phyloP scores from a whole-genome alignment of 2,888 invertebrate genomes.

The Syrista parreyssii region DNA sequence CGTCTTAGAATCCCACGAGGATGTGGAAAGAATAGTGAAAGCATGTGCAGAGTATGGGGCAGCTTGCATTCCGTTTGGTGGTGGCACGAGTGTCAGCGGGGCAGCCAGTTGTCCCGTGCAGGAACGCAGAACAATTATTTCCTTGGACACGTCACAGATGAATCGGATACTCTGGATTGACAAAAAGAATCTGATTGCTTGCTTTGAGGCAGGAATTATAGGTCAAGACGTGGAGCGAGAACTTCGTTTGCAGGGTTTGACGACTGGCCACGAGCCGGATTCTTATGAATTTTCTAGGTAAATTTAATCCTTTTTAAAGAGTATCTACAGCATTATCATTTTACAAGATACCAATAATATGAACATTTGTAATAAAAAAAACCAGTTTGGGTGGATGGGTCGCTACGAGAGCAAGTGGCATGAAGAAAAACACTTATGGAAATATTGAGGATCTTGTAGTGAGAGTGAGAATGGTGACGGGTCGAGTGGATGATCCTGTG shows the following conservation, averaged over 20 bases:
- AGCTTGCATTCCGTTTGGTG: conserved; percentile 93
- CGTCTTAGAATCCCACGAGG: conserved; percentile 75
- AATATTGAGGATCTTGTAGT: conserved; percentile 97
- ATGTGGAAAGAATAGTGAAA: conserved; percentile 83
- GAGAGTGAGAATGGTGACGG: conserved; percentile 88
- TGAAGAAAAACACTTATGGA: conserved; percentile 99
- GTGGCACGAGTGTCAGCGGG: conserved; percentile 93
- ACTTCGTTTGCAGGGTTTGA: conserved; percentile 81
- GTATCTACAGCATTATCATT: neutral
- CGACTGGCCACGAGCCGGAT: conserved; percentile 97
- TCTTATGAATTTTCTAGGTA: conserved; percentile 94
- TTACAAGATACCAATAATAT: neutral
- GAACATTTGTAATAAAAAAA: neutral
- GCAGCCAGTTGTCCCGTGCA: conserved; percentile 85
- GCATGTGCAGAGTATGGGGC: conserved; percentile 80
- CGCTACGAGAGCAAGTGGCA: conserved; percentile 96
- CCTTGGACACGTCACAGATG: conserved; percentile 95
- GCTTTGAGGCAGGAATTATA: conserved; percentile 90
- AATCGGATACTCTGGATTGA: conserved; percentile 96
- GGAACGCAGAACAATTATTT: conserved; percentile 85
- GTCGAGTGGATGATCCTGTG: conserved; percentile 70
- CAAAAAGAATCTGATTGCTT: conserved; percentile 81
- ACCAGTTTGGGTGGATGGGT: conserved; percentile 95
- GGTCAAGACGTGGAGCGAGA: conserved; percentile 94
- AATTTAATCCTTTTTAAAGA: neutral